Conservation (phyloP, 1,140 invertebrate species). For the Aleiodes sp. region DNA sequence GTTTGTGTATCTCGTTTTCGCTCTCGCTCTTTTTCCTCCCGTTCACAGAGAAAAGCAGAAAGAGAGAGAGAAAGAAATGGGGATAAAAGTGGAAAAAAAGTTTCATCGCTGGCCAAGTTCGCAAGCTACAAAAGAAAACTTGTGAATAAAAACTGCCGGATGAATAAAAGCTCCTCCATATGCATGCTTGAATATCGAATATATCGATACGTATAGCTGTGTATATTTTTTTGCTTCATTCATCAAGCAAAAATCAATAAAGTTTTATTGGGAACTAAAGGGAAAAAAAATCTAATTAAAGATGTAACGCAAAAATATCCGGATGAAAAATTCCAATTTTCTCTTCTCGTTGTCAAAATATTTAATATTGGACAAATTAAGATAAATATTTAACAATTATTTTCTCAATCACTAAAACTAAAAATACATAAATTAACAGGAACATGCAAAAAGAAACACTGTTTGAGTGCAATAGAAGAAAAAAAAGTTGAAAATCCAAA, state of each 20-base stretch:
- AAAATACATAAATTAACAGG: no score
- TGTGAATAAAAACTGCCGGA: slow-evolving; percentile 17
- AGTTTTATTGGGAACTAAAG: slow-evolving; percentile 21
- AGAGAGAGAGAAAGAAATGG: slow-evolving; percentile 3
- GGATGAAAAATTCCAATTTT: not conserved
- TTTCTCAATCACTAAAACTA: no score
- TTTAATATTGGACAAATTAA: not conserved
- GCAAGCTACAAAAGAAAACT: slow-evolving; percentile 19
- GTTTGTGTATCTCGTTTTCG: not conserved
- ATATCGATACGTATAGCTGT: slow-evolving; percentile 16
- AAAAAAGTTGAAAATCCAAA: not conserved
- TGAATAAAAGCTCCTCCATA: slow-evolving; percentile 28
- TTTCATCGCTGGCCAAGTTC: slow-evolving; percentile 16
- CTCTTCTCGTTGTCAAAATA: not conserved
- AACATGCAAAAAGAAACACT: no score
- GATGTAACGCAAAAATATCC: not conserved
- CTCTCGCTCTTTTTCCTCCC: not conserved
- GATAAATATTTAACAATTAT: no score
- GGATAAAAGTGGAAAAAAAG: slow-evolving; percentile 23
- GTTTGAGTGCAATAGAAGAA: not conserved
- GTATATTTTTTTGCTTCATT: not conserved
- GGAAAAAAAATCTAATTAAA: not conserved
- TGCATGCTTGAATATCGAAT: slow-evolving; percentile 31
- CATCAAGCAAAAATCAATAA: not conserved
- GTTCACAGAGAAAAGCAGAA: not conserved